Percentiles rank a stretch among this genome's conserved stretches.
Evolutionary conservation across 2,888 invertebrate species (phyloP).

Genomic region (Cylloceria caligata): DNA sequence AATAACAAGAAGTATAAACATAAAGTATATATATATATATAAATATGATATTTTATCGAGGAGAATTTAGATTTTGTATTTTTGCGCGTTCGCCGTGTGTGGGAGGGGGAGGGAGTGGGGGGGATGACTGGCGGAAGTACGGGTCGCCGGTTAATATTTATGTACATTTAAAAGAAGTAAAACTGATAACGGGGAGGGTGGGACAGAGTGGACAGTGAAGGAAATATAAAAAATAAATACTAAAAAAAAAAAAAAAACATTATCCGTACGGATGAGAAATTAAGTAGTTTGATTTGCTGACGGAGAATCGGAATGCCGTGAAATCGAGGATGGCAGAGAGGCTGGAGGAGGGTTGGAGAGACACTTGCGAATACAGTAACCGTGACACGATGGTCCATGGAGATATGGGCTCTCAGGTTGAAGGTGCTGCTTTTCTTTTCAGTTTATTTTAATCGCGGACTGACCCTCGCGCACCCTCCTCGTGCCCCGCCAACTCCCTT

Average conservation of each 20-base stretch:
- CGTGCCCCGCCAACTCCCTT: constrained; percentile 70
- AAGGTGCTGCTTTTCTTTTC: constrained; percentile 28
- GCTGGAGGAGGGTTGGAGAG: constrained; percentile 44
- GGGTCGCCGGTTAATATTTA: constrained; percentile 68
- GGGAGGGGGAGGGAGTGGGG: constrained; percentile 65
- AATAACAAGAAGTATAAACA: constrained; percentile 65
- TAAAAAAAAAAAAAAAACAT: constrained; percentile 35
- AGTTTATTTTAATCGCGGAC: constrained; percentile 23
- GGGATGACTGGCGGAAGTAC: constrained; percentile 76
- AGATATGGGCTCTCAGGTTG: constrained; percentile 20
- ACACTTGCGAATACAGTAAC: constrained; percentile 15
- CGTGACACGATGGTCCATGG: constrained; percentile 8
- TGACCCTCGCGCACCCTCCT: constrained; percentile 59
- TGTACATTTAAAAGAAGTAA: constrained; percentile 60
- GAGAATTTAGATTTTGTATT: constrained; percentile 84
- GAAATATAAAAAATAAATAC: constrained; percentile 40
- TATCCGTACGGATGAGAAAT: constrained; percentile 16
- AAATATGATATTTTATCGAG: constrained; percentile 81
- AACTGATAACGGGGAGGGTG: constrained; percentile 58
- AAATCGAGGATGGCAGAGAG: constrained; percentile 24
- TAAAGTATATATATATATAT: constrained; percentile 64
- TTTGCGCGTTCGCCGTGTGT: constrained; percentile 77
- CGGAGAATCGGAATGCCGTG: constrained; percentile 29
- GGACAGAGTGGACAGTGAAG: constrained; percentile 29
- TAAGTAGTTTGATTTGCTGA: constrained; percentile 5